These are phyloP conservation scores for Onychostoma macrolepis DNA, from an alignment of 2,113 vertebrate species.

Conservation along the genomic window DNA sequence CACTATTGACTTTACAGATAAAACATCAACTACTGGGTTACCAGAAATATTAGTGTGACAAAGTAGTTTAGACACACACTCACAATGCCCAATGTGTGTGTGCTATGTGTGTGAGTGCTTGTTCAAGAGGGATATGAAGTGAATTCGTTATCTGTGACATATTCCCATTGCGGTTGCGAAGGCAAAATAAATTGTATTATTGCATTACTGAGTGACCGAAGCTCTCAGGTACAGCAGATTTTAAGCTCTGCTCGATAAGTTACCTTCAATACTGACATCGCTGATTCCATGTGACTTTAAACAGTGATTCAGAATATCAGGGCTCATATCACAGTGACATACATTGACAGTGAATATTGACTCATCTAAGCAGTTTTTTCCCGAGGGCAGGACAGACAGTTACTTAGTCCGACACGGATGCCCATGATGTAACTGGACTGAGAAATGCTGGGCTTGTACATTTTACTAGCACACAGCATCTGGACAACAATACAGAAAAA, in stretches of 20 bases:
- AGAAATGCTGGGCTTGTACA: conserved; percentile 18
- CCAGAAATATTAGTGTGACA: not conserved
- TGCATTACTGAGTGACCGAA: not conserved
- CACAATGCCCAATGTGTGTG: not conserved
- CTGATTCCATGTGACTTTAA: not conserved
- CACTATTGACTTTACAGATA: conserved; percentile 18
- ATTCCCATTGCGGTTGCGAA: not conserved
- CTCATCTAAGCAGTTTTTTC: conserved; percentile 24
- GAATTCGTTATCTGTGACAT: not conserved
- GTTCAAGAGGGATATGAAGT: not conserved
- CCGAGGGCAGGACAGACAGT: conserved; percentile 29
- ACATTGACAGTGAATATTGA: conserved; percentile 35
- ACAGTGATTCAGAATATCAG: conserved; percentile 12
- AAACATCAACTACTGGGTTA: not conserved
- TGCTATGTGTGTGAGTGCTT: not conserved
- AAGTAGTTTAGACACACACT: not conserved
- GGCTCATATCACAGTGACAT: conserved; percentile 20
- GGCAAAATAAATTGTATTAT: not conserved
- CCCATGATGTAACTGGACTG: conserved; percentile 1
- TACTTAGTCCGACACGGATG: conserved; percentile 29
- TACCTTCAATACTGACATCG: not conserved
- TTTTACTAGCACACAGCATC: conserved; percentile 1
- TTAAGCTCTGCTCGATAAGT: not conserved
- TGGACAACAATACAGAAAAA: not conserved
- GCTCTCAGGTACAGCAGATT: not conserved